Percentiles rank a stretch among this genome's conserved stretches.
Evolutionary conservation across 2,113 vertebrate genomes (phyloP).

Genomic region (Chlorodrepanis virens): DNA sequence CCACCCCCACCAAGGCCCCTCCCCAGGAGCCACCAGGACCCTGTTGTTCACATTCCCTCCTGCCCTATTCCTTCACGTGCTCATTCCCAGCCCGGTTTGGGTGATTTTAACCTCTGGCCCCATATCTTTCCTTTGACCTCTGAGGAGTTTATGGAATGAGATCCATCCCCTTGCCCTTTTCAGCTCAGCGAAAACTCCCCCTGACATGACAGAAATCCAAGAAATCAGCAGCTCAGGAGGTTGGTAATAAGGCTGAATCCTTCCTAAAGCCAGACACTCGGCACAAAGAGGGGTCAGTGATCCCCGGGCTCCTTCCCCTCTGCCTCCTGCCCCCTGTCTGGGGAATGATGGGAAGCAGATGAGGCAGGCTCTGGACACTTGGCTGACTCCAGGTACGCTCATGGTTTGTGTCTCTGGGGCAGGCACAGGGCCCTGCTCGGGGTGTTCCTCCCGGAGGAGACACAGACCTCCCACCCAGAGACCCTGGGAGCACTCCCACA

Average conservation of each 20-base stretch:
- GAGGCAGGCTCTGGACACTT: not conserved
- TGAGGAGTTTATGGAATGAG: not conserved
- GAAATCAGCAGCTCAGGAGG: slow-evolving; percentile 31
- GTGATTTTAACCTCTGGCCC: not conserved
- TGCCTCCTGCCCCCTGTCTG: slow-evolving; percentile 31
- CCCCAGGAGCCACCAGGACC: not conserved
- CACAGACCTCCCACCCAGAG: not conserved
- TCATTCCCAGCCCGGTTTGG: not conserved
- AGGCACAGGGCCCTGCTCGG: not conserved
- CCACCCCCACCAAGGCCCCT: not conserved
- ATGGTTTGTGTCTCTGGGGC: not conserved
- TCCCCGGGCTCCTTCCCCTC: slow-evolving; percentile 39
- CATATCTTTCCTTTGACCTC: not conserved
- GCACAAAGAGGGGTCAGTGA: slow-evolving; percentile 57
- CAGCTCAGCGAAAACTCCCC: not conserved
- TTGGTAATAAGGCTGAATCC: slow-evolving; percentile 44
- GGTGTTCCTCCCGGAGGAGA: not conserved
- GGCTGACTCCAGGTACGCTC: not conserved
- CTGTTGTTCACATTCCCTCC: not conserved
- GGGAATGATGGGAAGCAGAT: slow-evolving; percentile 56
- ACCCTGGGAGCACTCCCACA: not conserved
- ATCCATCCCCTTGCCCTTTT: slow-evolving; percentile 29
- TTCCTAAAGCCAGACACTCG: slow-evolving; percentile 60
- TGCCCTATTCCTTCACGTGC: not conserved
- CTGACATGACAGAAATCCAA: slow-evolving; percentile 43